phyloP scores from a whole-genome alignment of 37 sponge, comb jelly and placozoan genomes.

The Halisarca cf. caerulea region DNA sequence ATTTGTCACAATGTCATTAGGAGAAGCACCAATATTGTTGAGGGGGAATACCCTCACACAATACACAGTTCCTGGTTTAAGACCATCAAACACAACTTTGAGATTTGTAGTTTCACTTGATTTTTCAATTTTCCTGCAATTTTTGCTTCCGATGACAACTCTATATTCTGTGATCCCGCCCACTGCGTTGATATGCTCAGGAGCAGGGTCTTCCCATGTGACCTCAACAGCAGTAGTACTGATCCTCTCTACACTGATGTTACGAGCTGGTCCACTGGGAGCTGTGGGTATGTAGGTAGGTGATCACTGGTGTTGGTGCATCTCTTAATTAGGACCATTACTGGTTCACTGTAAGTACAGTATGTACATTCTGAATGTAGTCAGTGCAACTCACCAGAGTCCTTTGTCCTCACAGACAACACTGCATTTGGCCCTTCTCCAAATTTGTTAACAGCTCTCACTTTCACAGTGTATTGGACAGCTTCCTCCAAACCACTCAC shows the following conservation, averaged over 20 bases:
- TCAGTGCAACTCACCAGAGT: neutral
- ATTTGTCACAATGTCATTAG: no score
- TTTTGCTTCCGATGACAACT: neutral
- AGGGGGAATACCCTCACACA: neutral
- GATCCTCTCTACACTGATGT: neutral
- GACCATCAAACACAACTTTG: neutral
- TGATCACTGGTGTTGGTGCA: no score
- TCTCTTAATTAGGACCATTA: no score
- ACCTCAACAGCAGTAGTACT: neutral
- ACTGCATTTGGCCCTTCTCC: neutral
- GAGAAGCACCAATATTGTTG: neutral
- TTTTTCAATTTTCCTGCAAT: neutral
- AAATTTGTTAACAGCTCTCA: neutral
- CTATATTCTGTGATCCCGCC: neutral
- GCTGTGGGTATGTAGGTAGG: neutral
- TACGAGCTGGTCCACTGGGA: slow-evolving; percentile 7
- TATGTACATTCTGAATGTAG: no score
- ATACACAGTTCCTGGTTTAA: neutral
- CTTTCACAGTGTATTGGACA: neutral
- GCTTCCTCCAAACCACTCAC: neutral
- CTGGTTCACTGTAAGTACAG: no score
- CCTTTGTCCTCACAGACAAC: no score
- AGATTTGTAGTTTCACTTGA: neutral
- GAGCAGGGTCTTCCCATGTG: slow-evolving; percentile 5
- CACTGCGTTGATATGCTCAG: neutral